phyloP scores from a whole-genome alignment of 2,113 vertebrate species.

The Lampris megalopsis region DNA sequence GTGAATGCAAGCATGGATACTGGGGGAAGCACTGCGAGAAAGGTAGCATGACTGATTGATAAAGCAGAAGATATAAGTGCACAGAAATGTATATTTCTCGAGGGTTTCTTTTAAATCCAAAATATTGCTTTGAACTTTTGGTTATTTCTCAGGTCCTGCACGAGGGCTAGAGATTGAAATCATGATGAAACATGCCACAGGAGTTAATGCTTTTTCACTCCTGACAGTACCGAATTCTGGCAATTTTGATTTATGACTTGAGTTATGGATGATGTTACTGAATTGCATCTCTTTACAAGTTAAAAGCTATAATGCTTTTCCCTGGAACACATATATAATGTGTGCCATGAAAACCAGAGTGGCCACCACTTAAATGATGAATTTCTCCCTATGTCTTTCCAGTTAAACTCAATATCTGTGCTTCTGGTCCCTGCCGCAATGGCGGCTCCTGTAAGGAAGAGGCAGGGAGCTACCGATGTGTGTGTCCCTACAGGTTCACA shows the following conservation, averaged over 20 bases:
- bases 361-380: conserved; percentile 57
- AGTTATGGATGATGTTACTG: conserved; percentile 48
- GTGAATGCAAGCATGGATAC: conserved; percentile 91
- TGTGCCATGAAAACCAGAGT: conserved; percentile 30
- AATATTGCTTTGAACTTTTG: conserved; percentile 20
- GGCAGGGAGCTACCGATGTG: conserved; percentile 87
- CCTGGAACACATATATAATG: conserved; percentile 51
- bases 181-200: conserved; percentile 56
- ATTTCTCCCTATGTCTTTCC: conserved; percentile 64
- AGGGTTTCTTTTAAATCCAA: background rate
- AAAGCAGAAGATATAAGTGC: background rate
- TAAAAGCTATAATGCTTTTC: conserved; percentile 16
- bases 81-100: background rate
- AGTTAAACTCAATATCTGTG: conserved; percentile 93
- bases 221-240: conserved; percentile 53
- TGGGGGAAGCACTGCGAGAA: conserved; percentile 92
- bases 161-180: conserved; percentile 28
- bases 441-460: conserved; percentile 94
- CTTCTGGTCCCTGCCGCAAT: conserved; percentile 89
- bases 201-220: conserved; percentile 56
- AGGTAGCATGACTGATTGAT: conserved; percentile 80
- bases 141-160: conserved; percentile 28
- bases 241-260: conserved; percentile 51
- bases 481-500: conserved; percentile 95
- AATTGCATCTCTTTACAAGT: conserved; percentile 24